These are phyloP conservation scores for Pentalonia nigronervosa DNA, from an alignment of 1,140 invertebrate species.

Conservation along the genomic window DNA sequence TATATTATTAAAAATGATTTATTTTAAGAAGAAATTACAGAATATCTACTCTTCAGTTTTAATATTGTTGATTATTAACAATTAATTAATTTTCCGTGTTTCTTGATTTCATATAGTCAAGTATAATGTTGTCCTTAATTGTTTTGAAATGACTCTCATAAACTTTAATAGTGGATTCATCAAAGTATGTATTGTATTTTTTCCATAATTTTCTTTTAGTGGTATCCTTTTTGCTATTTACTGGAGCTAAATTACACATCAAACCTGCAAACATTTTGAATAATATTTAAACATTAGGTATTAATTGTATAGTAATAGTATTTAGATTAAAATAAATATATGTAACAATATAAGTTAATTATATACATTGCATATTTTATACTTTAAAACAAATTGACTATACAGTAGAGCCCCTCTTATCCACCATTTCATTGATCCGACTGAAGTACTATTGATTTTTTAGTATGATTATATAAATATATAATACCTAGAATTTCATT, in stretches of 20 bases:
- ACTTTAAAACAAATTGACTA: too few relatives aligned
- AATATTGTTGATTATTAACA: not conserved
- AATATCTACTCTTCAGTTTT: not conserved
- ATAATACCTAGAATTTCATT: too few relatives aligned
- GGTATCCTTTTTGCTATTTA: conserved; percentile 73
- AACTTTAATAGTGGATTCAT: conserved; percentile 74
- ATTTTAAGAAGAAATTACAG: not conserved
- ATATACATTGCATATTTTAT: too few relatives aligned
- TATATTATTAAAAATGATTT: not conserved
- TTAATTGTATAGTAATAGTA: not conserved
- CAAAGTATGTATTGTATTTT: conserved; percentile 82
- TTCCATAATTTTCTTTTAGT: conserved; percentile 72
- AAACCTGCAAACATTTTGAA: conserved; percentile 69
- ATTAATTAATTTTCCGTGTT: not conserved
- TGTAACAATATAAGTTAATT: not conserved
- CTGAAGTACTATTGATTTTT: too few relatives aligned
- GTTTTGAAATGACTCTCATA: conserved; percentile 22
- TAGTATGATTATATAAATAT: too few relatives aligned
- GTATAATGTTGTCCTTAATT: not conserved
- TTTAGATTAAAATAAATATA: not conserved
- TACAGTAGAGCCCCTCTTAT: too few relatives aligned
- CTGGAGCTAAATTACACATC: conserved; percentile 75
- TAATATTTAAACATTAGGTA: not conserved
- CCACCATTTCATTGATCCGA: too few relatives aligned
- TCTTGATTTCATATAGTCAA: conserved; percentile 4